A percentile compares a stretch with the other conserved stretches of the same genome.
These are phyloP conservation scores for Dolomedes plantarius DNA, from an alignment of 2,888 invertebrate species.

Conservation along the genomic window DNA sequence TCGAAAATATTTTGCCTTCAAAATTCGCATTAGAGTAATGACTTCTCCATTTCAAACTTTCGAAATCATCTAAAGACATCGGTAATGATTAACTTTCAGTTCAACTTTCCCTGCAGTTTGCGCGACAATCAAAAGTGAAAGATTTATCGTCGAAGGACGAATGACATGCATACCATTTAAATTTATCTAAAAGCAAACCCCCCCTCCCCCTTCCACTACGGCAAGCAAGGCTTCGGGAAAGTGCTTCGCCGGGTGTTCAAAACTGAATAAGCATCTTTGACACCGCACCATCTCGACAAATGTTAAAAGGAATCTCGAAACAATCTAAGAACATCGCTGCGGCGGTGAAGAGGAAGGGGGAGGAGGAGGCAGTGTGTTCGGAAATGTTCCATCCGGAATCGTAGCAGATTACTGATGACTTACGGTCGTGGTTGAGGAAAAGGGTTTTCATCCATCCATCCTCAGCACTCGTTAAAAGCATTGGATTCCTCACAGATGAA, in stretches of 20 bases:
- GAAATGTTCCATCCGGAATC: conserved; percentile 20
- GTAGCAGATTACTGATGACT: conserved; percentile 52
- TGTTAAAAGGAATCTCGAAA: conserved; percentile 17
- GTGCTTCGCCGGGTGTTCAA: conserved; percentile 1
- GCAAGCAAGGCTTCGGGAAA: neutral
- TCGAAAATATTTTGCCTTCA: neutral
- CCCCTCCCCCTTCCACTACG: neutral
- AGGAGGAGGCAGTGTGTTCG: neutral
- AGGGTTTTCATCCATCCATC: conserved; percentile 39
- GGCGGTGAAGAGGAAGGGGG: neutral
- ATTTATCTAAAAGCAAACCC: neutral
- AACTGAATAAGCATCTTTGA: conserved; percentile 12
- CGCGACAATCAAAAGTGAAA: conserved; percentile 5
- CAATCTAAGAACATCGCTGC: neutral
- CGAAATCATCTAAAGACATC: conserved; percentile 3
- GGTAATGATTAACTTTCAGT: conserved; percentile 14
- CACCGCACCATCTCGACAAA: conserved; percentile 19
- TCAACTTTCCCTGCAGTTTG: neutral
- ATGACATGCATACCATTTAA: neutral
- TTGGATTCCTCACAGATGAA: conserved; percentile 25
- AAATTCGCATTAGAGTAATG: neutral
- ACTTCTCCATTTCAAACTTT: neutral
- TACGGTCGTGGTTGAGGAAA: conserved; percentile 37
- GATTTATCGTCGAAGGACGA: neutral
- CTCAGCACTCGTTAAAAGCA: conserved; percentile 62